These are phyloP conservation scores for Myotis lucifugus DNA, from an alignment of 2,113 vertebrate species.

Conservation along the genomic window DNA sequence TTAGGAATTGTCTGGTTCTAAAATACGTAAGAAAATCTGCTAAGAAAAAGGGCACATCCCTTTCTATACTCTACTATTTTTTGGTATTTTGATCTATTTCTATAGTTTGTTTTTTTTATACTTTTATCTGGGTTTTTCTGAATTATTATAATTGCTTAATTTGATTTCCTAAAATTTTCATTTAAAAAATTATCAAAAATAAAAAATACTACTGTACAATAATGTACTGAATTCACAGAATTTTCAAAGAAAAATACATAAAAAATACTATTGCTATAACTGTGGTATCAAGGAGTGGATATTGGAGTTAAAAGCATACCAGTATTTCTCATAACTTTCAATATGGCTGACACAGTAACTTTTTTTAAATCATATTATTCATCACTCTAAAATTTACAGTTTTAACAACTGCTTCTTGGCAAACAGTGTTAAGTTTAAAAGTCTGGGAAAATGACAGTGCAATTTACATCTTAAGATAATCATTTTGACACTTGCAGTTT, in stretches of 20 bases:
- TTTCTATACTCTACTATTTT: neutral
- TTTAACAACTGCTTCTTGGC: neutral
- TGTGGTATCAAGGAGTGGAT: neutral
- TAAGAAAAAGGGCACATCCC: neutral
- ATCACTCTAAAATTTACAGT: neutral
- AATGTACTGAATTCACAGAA: neutral
- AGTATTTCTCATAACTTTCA: neutral
- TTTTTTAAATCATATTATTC: neutral
- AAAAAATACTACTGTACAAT: neutral
- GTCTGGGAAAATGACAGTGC: neutral
- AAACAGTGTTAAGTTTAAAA: neutral
- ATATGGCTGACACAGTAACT: neutral
- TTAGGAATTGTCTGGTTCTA: neutral
- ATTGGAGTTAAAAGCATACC: neutral
- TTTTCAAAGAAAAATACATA: neutral
- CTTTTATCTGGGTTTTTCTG: neutral
- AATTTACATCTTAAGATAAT: neutral
- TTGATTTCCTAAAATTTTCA: constrained; percentile 42
- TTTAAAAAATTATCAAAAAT: neutral
- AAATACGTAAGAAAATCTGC: neutral
- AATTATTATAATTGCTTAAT: constrained; percentile 24
- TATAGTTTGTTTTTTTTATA: neutral
- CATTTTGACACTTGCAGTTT: neutral
- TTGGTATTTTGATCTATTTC: constrained; percentile 1
- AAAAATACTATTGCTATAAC: neutral